Base-by-base conservation (phyloP, 1,140 invertebrate genomes). In the Solenopsis invicta region DNA sequence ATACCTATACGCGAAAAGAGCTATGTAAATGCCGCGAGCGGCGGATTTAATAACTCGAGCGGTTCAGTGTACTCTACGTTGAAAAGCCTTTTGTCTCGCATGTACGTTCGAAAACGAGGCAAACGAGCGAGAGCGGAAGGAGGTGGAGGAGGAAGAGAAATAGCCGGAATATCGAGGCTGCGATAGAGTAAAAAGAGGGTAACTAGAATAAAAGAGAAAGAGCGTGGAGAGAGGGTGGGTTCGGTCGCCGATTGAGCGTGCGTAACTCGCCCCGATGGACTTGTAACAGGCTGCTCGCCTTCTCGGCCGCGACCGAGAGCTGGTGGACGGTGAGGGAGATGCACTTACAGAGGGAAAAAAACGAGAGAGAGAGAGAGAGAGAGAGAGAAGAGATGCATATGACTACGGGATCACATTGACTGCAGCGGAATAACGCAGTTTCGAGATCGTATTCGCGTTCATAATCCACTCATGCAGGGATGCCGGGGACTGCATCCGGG, bases 361-460 rank as follows among this genome's bases (percentile, higher is more conserved):
- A 82, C 75, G 87, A 66, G 29, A 29, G 29, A 82, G 71, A n/a
- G 56, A 77, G 87, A 66, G 29, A 29, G 29, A 82, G 71, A n/a
- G 56, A 5, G 4, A 16, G 52, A 13, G 24, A 86, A 88, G 88
- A 92, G 93, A 92, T 92, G 93, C 92, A 88, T 41, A 81, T 76
- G 88, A 84, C 90, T 92, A 13, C 90, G 91, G 89, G 94, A 91
- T 92, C 87, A 89, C 92, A 92, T 93, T 92, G 92, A 94, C 91
- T 94, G 94, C 94, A 94, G 94, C 92, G 93, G 93, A 94, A 94
- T 95, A 95, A 95, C 92, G 89, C 87, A 86, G 90, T 94, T 95
- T 90, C 81, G 89, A 69, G 84, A 87, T 90, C 90, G 92, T 92
- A 64, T 90, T 92, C 92, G 87, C 92, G 91, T 93, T 93, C 88